phyloP scores from a whole-genome alignment of 2,113 vertebrate species.

The Cnemophilus loriae region DNA sequence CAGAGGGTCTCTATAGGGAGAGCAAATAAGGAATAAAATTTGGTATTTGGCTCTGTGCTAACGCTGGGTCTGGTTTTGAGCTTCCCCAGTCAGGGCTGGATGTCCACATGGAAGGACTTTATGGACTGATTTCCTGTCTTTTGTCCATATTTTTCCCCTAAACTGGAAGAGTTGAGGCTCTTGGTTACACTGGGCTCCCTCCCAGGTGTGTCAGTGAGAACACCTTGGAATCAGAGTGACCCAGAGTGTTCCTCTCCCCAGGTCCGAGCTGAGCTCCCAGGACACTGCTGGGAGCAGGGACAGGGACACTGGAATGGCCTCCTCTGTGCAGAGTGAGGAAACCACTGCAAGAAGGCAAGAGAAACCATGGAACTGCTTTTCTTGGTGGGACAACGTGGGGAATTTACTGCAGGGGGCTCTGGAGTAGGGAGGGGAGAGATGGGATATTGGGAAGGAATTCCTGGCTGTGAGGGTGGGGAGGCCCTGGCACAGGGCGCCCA shows the following conservation, averaged over 20 bases:
- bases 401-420: not conserved
- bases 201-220: not conserved
- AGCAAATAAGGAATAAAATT: not conserved
- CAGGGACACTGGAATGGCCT: not conserved
- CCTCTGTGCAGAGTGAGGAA: not conserved
- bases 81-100: not conserved
- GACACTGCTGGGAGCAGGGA: not conserved
- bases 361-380: not conserved
- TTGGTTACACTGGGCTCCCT: not conserved
- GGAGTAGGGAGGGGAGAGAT: not conserved
- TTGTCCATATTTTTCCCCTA: not conserved
- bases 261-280: not conserved
- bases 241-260: not conserved
- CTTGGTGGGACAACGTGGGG: not conserved
- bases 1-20: not conserved
- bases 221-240: not conserved
- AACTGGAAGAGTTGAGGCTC: not conserved
- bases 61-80: not conserved
- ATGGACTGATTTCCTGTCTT: not conserved
- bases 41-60: not conserved
- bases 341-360: not conserved
- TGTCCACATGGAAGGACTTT: not conserved
- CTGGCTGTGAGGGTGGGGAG: not conserved
- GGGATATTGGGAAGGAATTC: not conserved
- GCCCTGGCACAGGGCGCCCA: not conserved